Evolutionary conservation across 2,888 invertebrate species (phyloP).

Genomic region (Sesamia inferens): DNA sequence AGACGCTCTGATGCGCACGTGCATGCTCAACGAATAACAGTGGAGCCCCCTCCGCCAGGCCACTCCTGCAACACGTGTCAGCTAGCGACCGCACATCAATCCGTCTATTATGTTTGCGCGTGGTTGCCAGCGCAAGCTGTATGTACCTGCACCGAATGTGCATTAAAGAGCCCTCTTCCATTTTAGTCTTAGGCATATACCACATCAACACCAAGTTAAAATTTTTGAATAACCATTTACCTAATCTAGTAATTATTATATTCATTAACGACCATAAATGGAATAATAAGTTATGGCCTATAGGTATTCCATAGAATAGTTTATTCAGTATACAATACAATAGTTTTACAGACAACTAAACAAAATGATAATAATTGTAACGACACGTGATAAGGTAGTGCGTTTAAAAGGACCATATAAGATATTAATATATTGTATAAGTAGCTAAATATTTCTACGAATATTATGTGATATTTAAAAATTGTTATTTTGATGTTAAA

Average conservation of each 20-base stretch:
- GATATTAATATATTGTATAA: slow-evolving; percentile 84
- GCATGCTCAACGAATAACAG: slow-evolving; percentile 93
- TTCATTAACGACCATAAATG: slow-evolving; percentile 42
- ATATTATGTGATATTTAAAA: slow-evolving; percentile 89
- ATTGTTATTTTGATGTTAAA: slow-evolving; percentile 85
- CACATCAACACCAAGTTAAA: slow-evolving; percentile 47
- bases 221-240: slow-evolving; percentile 56
- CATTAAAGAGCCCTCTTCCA: slow-evolving; percentile 55
- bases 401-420: slow-evolving; percentile 77
- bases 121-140: slow-evolving; percentile 48
- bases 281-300: slow-evolving; percentile 46
- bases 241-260: slow-evolving; percentile 32
- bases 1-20: slow-evolving; percentile 96
- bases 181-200: slow-evolving; percentile 42
- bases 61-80: slow-evolving; percentile 71
- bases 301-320: slow-evolving; percentile 40
- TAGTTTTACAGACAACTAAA: slow-evolving; percentile 41
- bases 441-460: slow-evolving; percentile 83
- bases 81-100: slow-evolving; percentile 63
- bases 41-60: slow-evolving; percentile 55
- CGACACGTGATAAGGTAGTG: slow-evolving; percentile 79
- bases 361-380: slow-evolving; percentile 58
- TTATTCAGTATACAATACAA: slow-evolving; percentile 30
- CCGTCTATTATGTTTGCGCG: slow-evolving; percentile 60
- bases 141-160: slow-evolving; percentile 59